Conservation (phyloP, 2,888 invertebrate species). For the Agrypnus murinus region DNA sequence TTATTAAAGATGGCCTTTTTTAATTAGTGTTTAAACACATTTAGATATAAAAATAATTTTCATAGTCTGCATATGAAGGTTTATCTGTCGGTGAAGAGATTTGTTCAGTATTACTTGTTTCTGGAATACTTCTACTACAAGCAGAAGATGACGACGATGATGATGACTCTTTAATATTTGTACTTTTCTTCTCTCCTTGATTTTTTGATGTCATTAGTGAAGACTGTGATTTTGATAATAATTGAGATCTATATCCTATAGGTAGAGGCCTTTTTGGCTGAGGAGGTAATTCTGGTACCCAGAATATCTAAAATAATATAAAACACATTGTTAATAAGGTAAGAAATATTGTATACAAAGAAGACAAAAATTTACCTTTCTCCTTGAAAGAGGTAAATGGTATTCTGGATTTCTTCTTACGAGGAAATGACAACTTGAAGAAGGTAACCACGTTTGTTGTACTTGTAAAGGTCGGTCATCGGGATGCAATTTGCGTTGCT, state of each 20-base stretch:
- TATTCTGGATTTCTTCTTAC: slow-evolving; percentile 88
- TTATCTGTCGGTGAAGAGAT: slow-evolving; percentile 55
- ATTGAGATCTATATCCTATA: slow-evolving; percentile 62
- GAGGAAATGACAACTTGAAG: slow-evolving; percentile 85
- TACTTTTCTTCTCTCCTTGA: slow-evolving; percentile 62
- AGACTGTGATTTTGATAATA: slow-evolving; percentile 68
- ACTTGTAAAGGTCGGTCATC: slow-evolving; percentile 89
- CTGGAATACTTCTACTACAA: slow-evolving; percentile 56
- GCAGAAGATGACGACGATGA: slow-evolving; percentile 16
- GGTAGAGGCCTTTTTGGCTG: slow-evolving; percentile 69
- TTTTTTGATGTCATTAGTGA: slow-evolving; percentile 64
- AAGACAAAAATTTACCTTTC: slow-evolving; percentile 64
- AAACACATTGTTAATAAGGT: slow-evolving; percentile 34
- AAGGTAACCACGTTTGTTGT: slow-evolving; percentile 82
- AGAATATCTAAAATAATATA: slow-evolving; percentile 74
- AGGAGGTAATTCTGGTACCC: slow-evolving; percentile 74
- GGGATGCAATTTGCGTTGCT: slow-evolving; percentile 90
- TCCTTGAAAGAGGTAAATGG: slow-evolving; percentile 74
- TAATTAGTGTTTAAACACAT: too few relatives aligned
- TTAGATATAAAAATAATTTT: slow-evolving; percentile 81
- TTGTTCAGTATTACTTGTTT: slow-evolving; percentile 39
- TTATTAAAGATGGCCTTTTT: too few relatives aligned
- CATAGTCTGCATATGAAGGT: slow-evolving; percentile 77
- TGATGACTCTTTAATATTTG: slow-evolving; percentile 59
- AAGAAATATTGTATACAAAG: neutral